Conservation (phyloP, 2,888 invertebrate species). For the Strigamia transsilvanica region DNA sequence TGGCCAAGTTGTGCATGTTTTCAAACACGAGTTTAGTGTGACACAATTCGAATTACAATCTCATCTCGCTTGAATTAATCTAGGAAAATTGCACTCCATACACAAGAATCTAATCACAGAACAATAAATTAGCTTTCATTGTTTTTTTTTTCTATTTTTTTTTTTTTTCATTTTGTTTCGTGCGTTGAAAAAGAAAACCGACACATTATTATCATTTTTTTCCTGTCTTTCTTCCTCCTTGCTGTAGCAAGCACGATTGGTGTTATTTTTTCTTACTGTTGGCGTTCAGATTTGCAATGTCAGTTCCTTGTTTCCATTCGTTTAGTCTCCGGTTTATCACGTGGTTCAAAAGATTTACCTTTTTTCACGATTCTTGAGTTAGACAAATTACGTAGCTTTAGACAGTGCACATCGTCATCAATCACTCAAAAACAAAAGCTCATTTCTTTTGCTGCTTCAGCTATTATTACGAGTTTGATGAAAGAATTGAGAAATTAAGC, state of each 20-base stretch:
- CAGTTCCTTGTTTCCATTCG: conserved; percentile 42
- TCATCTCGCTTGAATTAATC: not conserved
- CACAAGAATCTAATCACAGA: conserved; percentile 40
- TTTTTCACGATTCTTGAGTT: conserved; percentile 32
- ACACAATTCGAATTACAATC: conserved; percentile 1
- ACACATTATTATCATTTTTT: conserved; percentile 27
- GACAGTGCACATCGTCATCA: not conserved
- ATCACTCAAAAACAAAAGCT: conserved; percentile 28
- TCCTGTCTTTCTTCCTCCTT: not conserved
- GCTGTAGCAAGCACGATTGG: not conserved
- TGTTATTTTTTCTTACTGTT: conserved; percentile 41
- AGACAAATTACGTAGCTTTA: conserved; percentile 40
- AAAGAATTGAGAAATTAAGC: not conserved
- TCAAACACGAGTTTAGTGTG: not conserved
- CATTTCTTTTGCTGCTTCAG: not conserved
- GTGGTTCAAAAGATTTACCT: conserved; percentile 39
- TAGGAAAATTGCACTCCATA: not conserved
- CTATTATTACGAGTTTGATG: not conserved
- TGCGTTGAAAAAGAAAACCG: conserved; percentile 35
- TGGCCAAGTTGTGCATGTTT: not conserved
- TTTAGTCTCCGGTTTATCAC: conserved; percentile 42
- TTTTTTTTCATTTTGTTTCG: conserved; percentile 17
- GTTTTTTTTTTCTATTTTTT: not conserved
- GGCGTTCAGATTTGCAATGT: conserved; percentile 39
- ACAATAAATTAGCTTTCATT: conserved; percentile 18